Percentiles rank a stretch among this genome's conserved stretches.
Evolutionary conservation across 2,113 vertebrate genomes (phyloP).

Genomic region (Oreamnos americanus): DNA sequence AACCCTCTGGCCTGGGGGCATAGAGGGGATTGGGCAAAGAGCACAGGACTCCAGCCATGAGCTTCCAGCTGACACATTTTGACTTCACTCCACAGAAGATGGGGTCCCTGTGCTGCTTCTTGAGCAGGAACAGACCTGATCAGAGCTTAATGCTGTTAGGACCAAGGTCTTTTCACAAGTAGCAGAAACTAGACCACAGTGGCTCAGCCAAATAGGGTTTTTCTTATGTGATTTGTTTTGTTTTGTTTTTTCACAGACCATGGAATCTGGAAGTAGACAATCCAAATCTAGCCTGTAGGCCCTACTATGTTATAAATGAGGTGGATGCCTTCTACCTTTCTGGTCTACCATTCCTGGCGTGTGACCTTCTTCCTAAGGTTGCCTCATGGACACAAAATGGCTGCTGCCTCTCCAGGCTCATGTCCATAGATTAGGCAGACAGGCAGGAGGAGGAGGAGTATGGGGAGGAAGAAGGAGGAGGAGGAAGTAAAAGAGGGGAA

Average conservation of each 20-base stretch:
- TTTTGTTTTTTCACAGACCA: neutral
- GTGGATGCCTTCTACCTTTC: neutral
- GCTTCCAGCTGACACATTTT: neutral
- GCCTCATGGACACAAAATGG: neutral
- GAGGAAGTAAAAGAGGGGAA: neutral
- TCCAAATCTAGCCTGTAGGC: neutral
- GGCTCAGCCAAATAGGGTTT: neutral
- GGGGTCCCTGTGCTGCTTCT: neutral
- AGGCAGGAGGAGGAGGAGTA: neutral
- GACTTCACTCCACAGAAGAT: neutral
- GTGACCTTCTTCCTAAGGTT: neutral
- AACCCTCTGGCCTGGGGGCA: neutral
- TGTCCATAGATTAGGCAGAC: neutral
- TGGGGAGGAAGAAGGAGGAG: neutral
- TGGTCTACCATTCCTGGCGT: neutral
- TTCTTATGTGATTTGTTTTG: neutral
- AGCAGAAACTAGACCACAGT: neutral
- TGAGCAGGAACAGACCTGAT: neutral
- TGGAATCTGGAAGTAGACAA: neutral
- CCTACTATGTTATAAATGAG: neutral
- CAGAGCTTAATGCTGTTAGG: neutral
- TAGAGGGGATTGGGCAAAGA: too few species aligned
- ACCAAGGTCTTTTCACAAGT: neutral
- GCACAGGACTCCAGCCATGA: neutral
- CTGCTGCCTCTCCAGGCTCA: neutral